phyloP scores from a whole-genome alignment of 2,888 invertebrate species.

The Ichneumoninae sp. region DNA sequence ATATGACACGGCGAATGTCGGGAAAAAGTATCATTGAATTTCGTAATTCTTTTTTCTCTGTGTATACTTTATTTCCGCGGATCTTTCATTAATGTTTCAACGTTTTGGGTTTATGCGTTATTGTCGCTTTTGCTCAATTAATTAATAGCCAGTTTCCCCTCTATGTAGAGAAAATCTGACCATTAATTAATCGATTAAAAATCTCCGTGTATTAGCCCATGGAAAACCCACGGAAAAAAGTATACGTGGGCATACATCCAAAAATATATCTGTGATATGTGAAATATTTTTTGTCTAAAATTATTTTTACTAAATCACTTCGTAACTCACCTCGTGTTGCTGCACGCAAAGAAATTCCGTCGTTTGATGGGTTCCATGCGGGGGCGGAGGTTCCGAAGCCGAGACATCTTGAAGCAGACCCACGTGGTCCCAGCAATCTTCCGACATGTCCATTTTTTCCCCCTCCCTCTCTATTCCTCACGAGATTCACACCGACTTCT shows the following conservation, averaged over 20 bases:
- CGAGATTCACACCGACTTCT: constrained; percentile 1
- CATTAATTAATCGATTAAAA: not conserved
- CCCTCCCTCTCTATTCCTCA: constrained; percentile 28
- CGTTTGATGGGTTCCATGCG: constrained; percentile 66
- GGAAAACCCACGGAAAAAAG: not conserved
- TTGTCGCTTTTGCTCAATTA: not conserved
- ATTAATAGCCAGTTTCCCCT: not conserved
- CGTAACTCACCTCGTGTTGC: constrained; percentile 70
- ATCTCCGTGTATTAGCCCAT: not conserved
- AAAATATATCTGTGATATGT: not conserved
- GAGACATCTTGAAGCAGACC: constrained; percentile 82
- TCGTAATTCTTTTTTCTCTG: not conserved
- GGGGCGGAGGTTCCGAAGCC: constrained; percentile 77
- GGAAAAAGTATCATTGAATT: not conserved
- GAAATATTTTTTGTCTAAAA: not conserved
- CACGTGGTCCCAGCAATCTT: constrained; percentile 84
- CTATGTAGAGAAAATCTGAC: not conserved
- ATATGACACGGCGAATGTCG: not conserved
- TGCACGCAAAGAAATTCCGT: constrained; percentile 69
- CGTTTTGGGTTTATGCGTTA: not conserved
- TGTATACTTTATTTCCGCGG: not conserved
- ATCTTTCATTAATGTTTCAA: not conserved
- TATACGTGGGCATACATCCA: not conserved
- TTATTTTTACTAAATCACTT: not conserved
- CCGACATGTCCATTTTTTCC: constrained; percentile 80